Percentiles rank a stretch among this genome's conserved stretches.
phyloP scores from a whole-genome alignment of 2,113 vertebrate species.

The Chlamydotis undulata region DNA sequence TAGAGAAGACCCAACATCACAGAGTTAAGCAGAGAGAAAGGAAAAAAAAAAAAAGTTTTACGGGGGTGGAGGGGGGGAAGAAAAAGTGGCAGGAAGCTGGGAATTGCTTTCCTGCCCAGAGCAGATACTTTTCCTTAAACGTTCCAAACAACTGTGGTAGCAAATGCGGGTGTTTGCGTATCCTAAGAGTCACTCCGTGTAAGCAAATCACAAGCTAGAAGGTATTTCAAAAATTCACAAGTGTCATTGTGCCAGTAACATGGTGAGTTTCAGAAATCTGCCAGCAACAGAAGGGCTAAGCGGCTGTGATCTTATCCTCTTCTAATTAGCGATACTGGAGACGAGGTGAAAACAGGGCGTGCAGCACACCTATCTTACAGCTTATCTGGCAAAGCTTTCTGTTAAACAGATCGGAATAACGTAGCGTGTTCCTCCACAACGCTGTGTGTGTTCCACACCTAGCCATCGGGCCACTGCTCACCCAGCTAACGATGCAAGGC shows the following conservation, averaged over 20 bases:
- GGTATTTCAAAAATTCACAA: not conserved
- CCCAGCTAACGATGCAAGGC: accelerated
- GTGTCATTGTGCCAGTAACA: not conserved
- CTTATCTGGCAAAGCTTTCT: not conserved
- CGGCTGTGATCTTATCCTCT: not conserved
- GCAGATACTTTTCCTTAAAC: not conserved
- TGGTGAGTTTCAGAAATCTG: not conserved
- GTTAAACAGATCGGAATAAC: not conserved
- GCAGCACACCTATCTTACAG: too few relatives aligned
- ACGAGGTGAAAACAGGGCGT: not conserved
- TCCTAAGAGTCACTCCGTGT: not conserved
- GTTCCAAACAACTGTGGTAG: not conserved
- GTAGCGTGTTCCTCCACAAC: accelerated
- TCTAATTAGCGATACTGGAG: not conserved
- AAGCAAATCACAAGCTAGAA: not conserved
- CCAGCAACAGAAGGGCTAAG: not conserved
- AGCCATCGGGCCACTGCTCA: not conserved
- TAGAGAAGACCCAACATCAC: not conserved
- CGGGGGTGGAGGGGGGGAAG: too few relatives aligned
- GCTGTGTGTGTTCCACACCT: accelerated
- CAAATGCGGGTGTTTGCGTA: not conserved
- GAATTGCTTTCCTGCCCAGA: not conserved
- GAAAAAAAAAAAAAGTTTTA: not conserved
- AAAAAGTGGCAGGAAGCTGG: not conserved
- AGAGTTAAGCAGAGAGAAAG: not conserved